Percentiles rank a stretch among this genome's conserved stretches.
Evolutionary conservation across 2,888 invertebrate genomes (phyloP).

Genomic region (Limnephilus auricula): DNA sequence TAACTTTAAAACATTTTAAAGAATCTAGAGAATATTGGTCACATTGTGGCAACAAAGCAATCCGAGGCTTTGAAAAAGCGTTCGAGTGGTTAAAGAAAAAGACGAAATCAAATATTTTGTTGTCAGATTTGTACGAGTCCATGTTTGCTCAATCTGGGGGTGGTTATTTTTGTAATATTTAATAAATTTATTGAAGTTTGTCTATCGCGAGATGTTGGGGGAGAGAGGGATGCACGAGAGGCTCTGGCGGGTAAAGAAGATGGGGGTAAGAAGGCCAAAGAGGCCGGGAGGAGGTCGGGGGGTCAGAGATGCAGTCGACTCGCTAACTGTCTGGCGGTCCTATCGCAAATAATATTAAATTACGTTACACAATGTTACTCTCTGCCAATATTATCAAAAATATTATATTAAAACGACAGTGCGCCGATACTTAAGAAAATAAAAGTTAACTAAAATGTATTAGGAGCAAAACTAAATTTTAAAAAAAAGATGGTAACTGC

Average conservation of each 20-base stretch:
- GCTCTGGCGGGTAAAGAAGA: neutral
- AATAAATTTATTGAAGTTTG: neutral
- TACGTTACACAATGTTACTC: conserved; percentile 68
- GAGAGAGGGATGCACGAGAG: neutral
- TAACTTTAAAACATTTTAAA: too few species aligned
- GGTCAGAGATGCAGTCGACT: conserved; percentile 58
- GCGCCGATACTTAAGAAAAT: conserved; percentile 19
- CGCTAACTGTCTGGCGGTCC: conserved; percentile 66
- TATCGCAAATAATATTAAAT: conserved; percentile 75
- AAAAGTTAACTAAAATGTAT: too few species aligned
- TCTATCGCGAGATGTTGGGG: neutral
- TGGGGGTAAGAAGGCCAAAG: neutral
- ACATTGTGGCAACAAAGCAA: too few species aligned
- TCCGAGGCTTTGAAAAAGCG: too few species aligned
- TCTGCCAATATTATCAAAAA: conserved; percentile 68
- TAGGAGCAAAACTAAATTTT: too few species aligned
- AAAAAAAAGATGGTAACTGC: too few species aligned
- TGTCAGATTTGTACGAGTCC: neutral
- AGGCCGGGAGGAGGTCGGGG: conserved; percentile 62
- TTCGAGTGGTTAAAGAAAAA: too few species aligned
- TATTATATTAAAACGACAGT: conserved; percentile 37
- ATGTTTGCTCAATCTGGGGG: neutral
- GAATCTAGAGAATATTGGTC: too few species aligned
- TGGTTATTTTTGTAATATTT: neutral
- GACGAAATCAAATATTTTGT: neutral